These are phyloP conservation scores for Achatina immaculata DNA, from an alignment of 1,140 invertebrate species.

Conservation along the genomic window DNA sequence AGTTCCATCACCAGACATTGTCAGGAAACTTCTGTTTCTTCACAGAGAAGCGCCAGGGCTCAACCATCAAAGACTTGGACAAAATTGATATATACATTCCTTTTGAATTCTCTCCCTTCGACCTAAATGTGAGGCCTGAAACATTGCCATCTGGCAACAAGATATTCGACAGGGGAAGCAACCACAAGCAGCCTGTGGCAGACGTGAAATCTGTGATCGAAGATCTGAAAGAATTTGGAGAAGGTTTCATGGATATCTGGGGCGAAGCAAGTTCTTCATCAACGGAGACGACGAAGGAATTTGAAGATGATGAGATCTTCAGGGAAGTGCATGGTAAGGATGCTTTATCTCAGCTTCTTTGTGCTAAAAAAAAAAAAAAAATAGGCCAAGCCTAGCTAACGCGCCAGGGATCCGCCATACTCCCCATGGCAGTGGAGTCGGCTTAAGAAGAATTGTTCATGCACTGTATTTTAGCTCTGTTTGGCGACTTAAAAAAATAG, in stretches of 20 bases:
- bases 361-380: too few relatives aligned
- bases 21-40: too few relatives aligned
- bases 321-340: slow-evolving; percentile 11
- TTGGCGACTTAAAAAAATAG: too few relatives aligned
- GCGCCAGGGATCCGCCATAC: too few relatives aligned
- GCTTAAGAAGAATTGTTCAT: too few relatives aligned
- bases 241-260: slow-evolving; percentile 47
- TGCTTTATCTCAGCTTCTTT: background rate
- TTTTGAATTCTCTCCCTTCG: slow-evolving; percentile 45
- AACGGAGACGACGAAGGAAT: background rate
- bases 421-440: too few relatives aligned
- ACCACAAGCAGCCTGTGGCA: background rate
- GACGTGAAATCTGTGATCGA: background rate
- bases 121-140: slow-evolving; percentile 3
- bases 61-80: slow-evolving; percentile 47
- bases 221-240: slow-evolving; percentile 44
- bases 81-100: slow-evolving; percentile 42
- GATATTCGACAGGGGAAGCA: slow-evolving; percentile 15
- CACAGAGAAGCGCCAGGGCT: slow-evolving; percentile 43
- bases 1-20: too few relatives aligned
- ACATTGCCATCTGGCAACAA: background rate
- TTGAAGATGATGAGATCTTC: slow-evolving; percentile 30
- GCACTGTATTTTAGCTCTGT: too few relatives aligned
- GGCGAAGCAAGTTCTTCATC: background rate
- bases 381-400: too few relatives aligned